Evolutionary conservation across 2,113 vertebrate species (phyloP), one percentile per base, ranked within the genome.

Genomic region (Crotophaga sulcirostris): DNA sequence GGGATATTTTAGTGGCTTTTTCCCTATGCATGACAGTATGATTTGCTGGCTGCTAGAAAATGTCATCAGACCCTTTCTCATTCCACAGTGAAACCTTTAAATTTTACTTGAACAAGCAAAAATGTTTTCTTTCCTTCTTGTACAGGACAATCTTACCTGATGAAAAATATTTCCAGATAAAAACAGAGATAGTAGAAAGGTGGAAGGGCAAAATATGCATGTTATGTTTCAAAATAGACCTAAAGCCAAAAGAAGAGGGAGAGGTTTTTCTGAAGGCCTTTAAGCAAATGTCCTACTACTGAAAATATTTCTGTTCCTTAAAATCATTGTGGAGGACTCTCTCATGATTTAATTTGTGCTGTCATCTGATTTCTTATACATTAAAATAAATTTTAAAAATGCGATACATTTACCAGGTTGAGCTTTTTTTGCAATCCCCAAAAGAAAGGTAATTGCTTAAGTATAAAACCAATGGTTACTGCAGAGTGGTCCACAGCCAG

Each of bases 1-100:
- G 85, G 93, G 94, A 95, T 96, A 96, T 97, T 97, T 97, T 94
- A 89, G 94, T 89, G 96, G 76, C 68, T 93, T 90, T 96, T 96
- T 96, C 76, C 83, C 90, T 94, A 94, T 96, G 94, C 94, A 90
- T 92, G 94, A 92, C 90, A 96, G 85, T 47, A 89, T 89, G 88
- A 95, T 93, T 95, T 94, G 73, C 92, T 95, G 93, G 73, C 93
- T 96, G 76, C 83, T 90, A 81, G 79, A 93, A 96, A 96, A 97
- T 97, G 88, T 93, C 92, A 94, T 86, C 94, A 95, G 92, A 78
- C 64, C 88, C 79, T 90, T 96, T 95, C 88, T 84, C 59, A 89
- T 92, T 92, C 56, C 52, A 70, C 52, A 75, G 25, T 36, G n/a
- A 93, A 96, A 74, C 60, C 76, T 92, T 90, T 23, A 34, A 47